Evolutionary conservation across 2,113 vertebrate genomes (phyloP).

Genomic region (Phaethornis superciliosus): DNA sequence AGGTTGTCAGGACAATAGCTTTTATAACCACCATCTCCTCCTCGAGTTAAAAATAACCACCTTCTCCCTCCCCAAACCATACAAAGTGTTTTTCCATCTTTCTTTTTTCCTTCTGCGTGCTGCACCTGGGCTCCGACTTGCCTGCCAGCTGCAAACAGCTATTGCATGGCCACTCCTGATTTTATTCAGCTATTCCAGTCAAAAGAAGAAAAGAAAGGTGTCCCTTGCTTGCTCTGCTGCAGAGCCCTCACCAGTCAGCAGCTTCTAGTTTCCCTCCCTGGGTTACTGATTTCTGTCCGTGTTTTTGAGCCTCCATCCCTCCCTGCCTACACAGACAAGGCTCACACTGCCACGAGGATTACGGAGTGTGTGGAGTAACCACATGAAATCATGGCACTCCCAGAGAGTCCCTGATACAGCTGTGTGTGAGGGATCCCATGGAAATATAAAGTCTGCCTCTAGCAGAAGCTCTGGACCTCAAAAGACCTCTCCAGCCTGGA

Average conservation of each 20-base stretch:
- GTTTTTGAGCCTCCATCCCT: neutral
- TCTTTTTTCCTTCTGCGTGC: neutral
- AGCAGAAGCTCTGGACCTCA: neutral
- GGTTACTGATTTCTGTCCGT: neutral
- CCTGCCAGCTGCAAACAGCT: neutral
- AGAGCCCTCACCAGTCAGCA: neutral
- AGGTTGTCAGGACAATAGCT: constrained; percentile 8
- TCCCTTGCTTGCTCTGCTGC: neutral
- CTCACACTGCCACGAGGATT: neutral
- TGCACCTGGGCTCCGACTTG: neutral
- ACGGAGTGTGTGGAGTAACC: neutral
- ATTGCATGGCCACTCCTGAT: neutral
- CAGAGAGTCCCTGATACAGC: neutral
- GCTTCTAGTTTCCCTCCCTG: neutral
- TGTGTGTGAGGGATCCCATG: fast-evolving
- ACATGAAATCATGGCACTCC: neutral
- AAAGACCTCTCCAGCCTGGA: neutral
- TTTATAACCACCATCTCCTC: neutral
- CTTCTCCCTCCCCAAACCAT: neutral
- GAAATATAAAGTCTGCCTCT: neutral
- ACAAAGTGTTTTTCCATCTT: neutral
- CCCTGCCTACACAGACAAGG: neutral
- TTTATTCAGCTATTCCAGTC: neutral
- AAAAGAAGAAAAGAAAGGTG: neutral
- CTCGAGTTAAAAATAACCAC: constrained; percentile 7